Conservation (phyloP, 2,888 invertebrate genomes). For the Polydrusus tereticollis region DNA sequence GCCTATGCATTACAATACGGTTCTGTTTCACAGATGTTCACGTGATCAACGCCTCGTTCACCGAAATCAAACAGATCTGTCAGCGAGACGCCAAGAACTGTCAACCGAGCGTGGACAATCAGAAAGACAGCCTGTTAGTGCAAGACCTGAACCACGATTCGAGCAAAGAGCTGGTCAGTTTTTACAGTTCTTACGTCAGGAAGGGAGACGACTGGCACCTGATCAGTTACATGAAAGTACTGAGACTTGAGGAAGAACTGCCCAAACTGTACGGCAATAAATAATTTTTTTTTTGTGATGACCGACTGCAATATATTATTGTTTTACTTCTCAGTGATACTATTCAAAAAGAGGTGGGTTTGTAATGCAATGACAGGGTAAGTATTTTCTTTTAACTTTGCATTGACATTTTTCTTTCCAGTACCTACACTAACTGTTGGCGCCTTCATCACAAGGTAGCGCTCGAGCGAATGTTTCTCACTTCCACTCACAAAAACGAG, state of each 20-base stretch:
- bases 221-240: slow-evolving; percentile 77
- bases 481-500: too few species aligned
- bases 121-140: slow-evolving; percentile 80
- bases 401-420: too few species aligned
- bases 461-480: too few species aligned
- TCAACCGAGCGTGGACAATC: slow-evolving; percentile 81
- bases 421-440: too few species aligned
- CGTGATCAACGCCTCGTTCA: slow-evolving; percentile 83
- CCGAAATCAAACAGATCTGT: slow-evolving; percentile 83
- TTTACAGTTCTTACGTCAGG: slow-evolving; percentile 75
- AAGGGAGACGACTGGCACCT: slow-evolving; percentile 72
- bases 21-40: slow-evolving; percentile 68
- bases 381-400: too few species aligned
- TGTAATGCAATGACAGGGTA: too few species aligned
- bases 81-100: slow-evolving; percentile 69
- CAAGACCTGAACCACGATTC: slow-evolving; percentile 83
- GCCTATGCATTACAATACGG: neutral
- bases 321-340: too few species aligned
- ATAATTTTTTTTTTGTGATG: slow-evolving; percentile 46
- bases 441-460: too few species aligned
- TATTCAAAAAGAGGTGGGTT: too few species aligned
- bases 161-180: slow-evolving; percentile 83
- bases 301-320: too few species aligned
- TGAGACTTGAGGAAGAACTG: slow-evolving; percentile 79
- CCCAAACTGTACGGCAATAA: slow-evolving; percentile 75